phyloP scores from a whole-genome alignment of 64 coral and sea anemone species.

The Pocillopora damicornis region DNA sequence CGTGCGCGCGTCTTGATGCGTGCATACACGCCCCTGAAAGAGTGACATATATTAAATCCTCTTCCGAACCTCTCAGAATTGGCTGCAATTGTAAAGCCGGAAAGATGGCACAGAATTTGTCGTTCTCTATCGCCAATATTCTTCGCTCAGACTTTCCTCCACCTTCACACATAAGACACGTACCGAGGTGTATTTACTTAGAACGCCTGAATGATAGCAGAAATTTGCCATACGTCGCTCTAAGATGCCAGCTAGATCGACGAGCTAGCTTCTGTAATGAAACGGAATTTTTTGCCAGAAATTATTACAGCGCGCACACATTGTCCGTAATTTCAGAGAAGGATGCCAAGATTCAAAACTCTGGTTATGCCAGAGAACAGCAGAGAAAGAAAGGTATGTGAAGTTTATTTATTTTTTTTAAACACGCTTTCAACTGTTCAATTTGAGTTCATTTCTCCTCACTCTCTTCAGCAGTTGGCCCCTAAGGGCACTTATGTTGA shows the following conservation, averaged over 20 bases:
- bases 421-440: not conserved
- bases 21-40: not conserved
- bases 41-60: not conserved
- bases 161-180: constrained; percentile 12
- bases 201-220: not conserved
- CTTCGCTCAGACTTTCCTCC: constrained; percentile 35
- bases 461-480: not conserved
- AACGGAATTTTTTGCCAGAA: not conserved
- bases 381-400: not conserved
- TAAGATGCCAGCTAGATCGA: constrained; percentile 15
- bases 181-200: not conserved
- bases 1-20: not conserved
- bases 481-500: constrained; percentile 17
- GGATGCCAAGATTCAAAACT: not conserved
- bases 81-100: not conserved
- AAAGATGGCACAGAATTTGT: constrained; percentile 9
- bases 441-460: not conserved
- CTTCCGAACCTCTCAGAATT: not conserved
- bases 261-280: not conserved
- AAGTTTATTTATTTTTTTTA: not conserved
- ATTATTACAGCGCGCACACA: not conserved
- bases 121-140: constrained; percentile 32
- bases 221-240: not conserved
- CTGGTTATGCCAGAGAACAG: not conserved
- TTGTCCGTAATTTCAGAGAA: not conserved